Evolutionary conservation across 2,888 invertebrate species (phyloP), one percentile per base, ranked within the genome.

Genomic region (Polydrusus tereticollis): DNA sequence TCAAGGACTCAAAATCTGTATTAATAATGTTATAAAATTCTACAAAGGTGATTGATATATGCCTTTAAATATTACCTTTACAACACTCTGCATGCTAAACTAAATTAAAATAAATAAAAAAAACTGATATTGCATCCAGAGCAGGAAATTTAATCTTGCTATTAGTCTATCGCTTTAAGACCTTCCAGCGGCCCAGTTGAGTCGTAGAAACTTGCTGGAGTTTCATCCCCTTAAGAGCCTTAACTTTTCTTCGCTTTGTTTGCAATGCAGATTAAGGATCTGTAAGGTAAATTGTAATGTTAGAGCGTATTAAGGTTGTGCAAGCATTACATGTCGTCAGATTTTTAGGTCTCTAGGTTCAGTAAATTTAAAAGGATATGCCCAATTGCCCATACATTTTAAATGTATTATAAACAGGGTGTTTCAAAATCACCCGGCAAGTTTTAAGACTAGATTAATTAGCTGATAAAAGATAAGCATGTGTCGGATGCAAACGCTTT

Each of bases 121-220:
- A 81, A 82, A 81, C 80, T 78, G 81, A 81, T 82, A 67, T 67
- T 78, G 79, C 80, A 82, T 79, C 79, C 77, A 75, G 80, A 81
- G 80, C 76, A 80, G 82, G 82, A 80, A 83, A 83, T 83, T 83
- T 82, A 83, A 83, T 83, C 83, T 83, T 80, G 77, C 78, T 77
- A 80, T 80, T 79, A 82, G 83, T 83, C 82, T 84, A 84, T 83
- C 83, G 83, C 83, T 83, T 84, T 83, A 84, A 82, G 81, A 78
- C 78, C 77, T 66, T 69, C 23, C 64, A 78, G 76, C 67, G 50
- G 79, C 50, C 79, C 82, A 78, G 68, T 47, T 43, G 41, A 45
- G 26, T 69, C 20, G 12, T 72, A 64, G 60, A 55, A 45, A 57
- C 57, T 52, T 41, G 29, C 16, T 18, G 36, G 63, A 63, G 45